These are phyloP conservation scores for Drosophila neotestacea DNA, from an alignment of 2,888 invertebrate species.

Conservation along the genomic window DNA sequence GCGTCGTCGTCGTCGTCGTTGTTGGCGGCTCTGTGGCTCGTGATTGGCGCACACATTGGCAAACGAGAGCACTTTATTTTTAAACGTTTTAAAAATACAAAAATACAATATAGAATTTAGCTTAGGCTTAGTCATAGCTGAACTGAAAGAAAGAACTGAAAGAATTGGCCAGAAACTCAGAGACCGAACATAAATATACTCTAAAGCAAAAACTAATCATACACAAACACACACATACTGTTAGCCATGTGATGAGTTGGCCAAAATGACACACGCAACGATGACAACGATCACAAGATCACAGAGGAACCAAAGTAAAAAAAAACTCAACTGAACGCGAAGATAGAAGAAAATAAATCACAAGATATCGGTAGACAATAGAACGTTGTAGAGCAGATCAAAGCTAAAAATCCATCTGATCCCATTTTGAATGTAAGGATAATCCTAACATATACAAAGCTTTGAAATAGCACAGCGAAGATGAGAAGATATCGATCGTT, in stretches of 20 bases:
- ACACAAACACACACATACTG: slow-evolving; percentile 13
- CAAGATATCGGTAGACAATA: background rate
- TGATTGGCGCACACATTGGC: slow-evolving; percentile 80
- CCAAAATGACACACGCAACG: slow-evolving; percentile 57
- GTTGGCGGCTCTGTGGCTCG: slow-evolving; percentile 64
- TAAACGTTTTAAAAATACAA: slow-evolving; percentile 78
- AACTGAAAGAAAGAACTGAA: slow-evolving; percentile 8
- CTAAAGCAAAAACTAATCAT: slow-evolving; percentile 37
- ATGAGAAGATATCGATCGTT: too few relatives aligned
- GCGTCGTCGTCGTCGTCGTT: slow-evolving; percentile 17
- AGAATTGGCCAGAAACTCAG: slow-evolving; percentile 28
- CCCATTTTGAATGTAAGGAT: too few relatives aligned
- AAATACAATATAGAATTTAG: slow-evolving; percentile 37
- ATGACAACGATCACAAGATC: slow-evolving; percentile 44
- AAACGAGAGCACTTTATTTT: slow-evolving; percentile 81
- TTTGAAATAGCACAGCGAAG: too few relatives aligned
- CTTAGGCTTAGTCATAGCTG: slow-evolving; percentile 49
- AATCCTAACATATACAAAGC: too few relatives aligned
- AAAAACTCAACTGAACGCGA: background rate
- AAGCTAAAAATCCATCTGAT: background rate
- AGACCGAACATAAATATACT: slow-evolving; percentile 17
- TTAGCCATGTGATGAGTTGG: slow-evolving; percentile 53
- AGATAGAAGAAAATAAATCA: background rate
- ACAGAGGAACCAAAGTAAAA: slow-evolving; percentile 11
- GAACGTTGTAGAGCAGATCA: background rate